Evolutionary conservation across 1,140 invertebrate genomes (phyloP).

Genomic region (Antheraea mylitta): DNA sequence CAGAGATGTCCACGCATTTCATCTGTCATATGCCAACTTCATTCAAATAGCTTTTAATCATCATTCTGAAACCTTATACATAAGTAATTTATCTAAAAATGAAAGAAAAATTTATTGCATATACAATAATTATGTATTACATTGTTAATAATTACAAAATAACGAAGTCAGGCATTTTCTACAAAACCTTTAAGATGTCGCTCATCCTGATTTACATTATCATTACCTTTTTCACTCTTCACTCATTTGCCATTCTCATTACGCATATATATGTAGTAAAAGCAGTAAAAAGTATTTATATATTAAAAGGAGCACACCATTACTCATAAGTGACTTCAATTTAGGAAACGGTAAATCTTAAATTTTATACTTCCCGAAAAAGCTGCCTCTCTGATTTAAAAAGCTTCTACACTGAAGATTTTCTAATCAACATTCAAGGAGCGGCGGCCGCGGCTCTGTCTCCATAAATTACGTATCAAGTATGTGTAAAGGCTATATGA

Average conservation of each 20-base stretch:
- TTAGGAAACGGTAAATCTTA: not conserved
- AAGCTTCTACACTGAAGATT: constrained; percentile 43
- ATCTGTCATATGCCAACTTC: no score
- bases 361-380: constrained; percentile 23
- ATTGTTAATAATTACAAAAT: no score
- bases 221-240: not conserved
- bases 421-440: constrained; percentile 71
- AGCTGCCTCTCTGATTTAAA: constrained; percentile 43
- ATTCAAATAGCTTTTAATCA: no score
- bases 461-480: constrained; percentile 74
- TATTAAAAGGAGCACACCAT: not conserved
- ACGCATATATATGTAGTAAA: no score
- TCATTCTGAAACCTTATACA: no score
- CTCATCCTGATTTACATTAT: constrained; percentile 14
- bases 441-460: constrained; percentile 52
- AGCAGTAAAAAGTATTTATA: not conserved
- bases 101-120: no score
- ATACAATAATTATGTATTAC: no score
- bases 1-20: no score
- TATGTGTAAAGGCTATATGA: constrained; percentile 68
- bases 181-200: no score
- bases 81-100: no score
- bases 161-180: no score
- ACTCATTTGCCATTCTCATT: no score
- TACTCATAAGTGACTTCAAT: constrained; percentile 7